Percentiles rank a stretch among this genome's conserved stretches.
phyloP scores from a whole-genome alignment of 2,888 invertebrate genomes.

The Melitaea athalia region DNA sequence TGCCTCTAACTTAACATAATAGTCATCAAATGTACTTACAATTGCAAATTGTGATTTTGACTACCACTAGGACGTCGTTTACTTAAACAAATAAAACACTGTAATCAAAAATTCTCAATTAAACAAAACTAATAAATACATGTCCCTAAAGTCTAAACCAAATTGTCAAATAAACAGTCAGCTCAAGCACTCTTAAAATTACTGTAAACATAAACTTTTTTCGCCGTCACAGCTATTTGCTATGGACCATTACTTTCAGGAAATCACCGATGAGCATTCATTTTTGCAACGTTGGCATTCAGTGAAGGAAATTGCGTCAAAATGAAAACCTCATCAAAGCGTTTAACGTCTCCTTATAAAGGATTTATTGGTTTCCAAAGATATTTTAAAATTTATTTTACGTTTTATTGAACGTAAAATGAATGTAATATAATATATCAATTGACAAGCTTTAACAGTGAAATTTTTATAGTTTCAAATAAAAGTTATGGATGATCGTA shows the following conservation, averaged over 20 bases:
- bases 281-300: conserved; percentile 13
- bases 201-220: neutral
- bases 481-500: neutral
- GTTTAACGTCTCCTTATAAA: neutral
- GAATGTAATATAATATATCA: neutral
- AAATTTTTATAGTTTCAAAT: neutral
- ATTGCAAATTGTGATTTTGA: too few species aligned
- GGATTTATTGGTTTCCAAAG: neutral
- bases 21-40: too few species aligned
- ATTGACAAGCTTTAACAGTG: neutral
- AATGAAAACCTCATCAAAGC: conserved; percentile 11
- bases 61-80: too few species aligned
- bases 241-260: conserved; percentile 18
- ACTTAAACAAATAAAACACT: too few species aligned
- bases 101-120: neutral
- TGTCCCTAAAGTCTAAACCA: too few species aligned
- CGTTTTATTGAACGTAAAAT: neutral
- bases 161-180: neutral
- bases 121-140: neutral
- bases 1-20: too few species aligned
- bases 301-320: conserved; percentile 2
- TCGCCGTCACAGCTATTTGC: conserved; percentile 6
- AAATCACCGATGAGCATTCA: conserved; percentile 14
- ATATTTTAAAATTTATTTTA: neutral
- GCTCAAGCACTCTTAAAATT: neutral